Evolutionary conservation across 2,888 invertebrate genomes (phyloP), one percentile per base, ranked within the genome.

Genomic region (Icerya purchasi): DNA sequence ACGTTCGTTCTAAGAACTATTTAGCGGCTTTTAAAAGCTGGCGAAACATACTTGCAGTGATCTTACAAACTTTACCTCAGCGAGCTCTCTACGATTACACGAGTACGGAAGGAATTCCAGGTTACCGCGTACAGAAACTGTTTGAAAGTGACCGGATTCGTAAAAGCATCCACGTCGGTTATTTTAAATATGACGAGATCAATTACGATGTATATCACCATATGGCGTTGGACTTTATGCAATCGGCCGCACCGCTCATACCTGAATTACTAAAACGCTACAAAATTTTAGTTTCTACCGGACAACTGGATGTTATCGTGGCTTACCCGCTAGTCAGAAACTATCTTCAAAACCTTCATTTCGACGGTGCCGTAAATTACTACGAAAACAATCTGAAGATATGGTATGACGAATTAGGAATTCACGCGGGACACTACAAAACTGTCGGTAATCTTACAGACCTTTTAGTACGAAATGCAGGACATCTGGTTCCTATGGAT

Each of bases 221-320:
- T 69, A 71, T 92, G 20, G 77, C 78, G 63, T 72, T 75, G 50
- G 92, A 93, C 70, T 76, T 88, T 0, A 84, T 89, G 83, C 79
- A 86, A 67, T 83, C 84, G 0, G 81, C 87, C 8, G 83, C 85
- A 5, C 77, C 78, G 0, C 81, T 81, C 77, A 74, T 87, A 59
- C 74, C 78, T 0, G 81, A 83, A 66, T 72, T 88, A 0, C 68
- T 86, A 0, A 74, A 79, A 51, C 23, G 62, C 22, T 84, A 83
- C 67, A 75, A 77, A 68, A 79, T 89, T 18, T 76, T 91, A 55
- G 77, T 90, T 63, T 92, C 91, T 70, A 90, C 82, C 68, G 93
- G 93, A 0, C 91, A 93, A 69, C 70, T 92, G 64, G 93, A 93
- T 70, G 84, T 93, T n/a, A 87, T 92, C 63, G 86, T 91, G 0